Percentiles rank a stretch among this genome's conserved stretches.
Conservation (phyloP, 1,140 invertebrate species). For the Nymphalis io region DNA sequence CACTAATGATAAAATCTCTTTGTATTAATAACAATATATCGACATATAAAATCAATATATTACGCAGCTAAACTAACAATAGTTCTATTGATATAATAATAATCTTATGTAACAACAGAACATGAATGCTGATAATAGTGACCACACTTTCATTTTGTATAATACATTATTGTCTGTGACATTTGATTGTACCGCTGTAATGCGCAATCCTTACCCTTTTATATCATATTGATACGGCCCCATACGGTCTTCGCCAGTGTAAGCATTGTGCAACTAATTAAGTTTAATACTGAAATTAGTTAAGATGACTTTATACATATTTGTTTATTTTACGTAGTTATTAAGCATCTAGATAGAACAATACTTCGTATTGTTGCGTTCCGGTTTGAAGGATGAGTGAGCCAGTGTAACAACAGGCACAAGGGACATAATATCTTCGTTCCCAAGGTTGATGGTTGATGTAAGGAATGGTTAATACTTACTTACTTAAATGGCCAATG, state of each 20-base stretch:
- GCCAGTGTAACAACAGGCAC: too few relatives aligned
- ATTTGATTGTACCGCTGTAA: not conserved
- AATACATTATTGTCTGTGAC: constrained; percentile 3
- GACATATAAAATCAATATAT: not conserved
- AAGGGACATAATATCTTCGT: too few relatives aligned
- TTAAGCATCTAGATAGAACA: too few relatives aligned
- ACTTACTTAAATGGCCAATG: too few relatives aligned
- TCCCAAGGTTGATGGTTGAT: too few relatives aligned
- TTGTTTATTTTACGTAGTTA: too few relatives aligned
- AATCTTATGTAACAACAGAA: not conserved
- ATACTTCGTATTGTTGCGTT: too few relatives aligned
- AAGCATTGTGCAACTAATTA: not conserved
- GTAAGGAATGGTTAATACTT: too few relatives aligned
- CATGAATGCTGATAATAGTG: not conserved
- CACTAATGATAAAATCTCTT: not conserved
- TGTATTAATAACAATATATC: not conserved
- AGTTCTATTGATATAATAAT: not conserved
- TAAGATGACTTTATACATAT: too few relatives aligned
- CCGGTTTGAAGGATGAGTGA: too few relatives aligned
- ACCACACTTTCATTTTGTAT: constrained; percentile 3
- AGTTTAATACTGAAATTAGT: not conserved
- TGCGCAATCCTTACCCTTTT: not conserved
- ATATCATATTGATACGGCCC: not conserved
- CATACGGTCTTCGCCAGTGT: not conserved
- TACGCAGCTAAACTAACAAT: constrained; percentile 3